phyloP scores from a whole-genome alignment of 1,140 invertebrate species.

The Zaprionus vittiger region DNA sequence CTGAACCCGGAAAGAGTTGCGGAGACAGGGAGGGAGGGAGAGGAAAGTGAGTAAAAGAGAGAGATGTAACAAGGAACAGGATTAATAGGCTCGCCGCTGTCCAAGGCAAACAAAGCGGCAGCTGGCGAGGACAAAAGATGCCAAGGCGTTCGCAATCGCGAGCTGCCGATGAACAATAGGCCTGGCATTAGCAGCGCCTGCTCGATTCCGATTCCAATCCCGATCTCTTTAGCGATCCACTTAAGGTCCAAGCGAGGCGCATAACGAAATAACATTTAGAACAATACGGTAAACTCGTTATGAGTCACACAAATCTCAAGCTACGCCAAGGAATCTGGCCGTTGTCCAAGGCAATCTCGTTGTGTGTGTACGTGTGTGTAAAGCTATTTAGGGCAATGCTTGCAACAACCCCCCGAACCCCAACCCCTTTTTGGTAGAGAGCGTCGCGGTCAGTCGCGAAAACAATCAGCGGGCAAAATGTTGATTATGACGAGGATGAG shows the following conservation, averaged over 20 bases:
- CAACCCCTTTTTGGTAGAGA: slow-evolving; percentile 42
- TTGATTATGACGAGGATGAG: slow-evolving; percentile 66
- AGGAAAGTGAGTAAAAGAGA: background rate
- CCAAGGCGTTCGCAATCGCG: slow-evolving; percentile 52
- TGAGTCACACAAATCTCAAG: slow-evolving; percentile 80
- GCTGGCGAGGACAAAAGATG: slow-evolving; percentile 72
- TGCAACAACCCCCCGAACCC: slow-evolving; percentile 23
- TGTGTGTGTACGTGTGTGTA: slow-evolving; percentile 23
- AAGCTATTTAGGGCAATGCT: slow-evolving; percentile 40
- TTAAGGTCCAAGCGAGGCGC: slow-evolving; percentile 76
- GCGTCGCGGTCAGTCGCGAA: slow-evolving; percentile 75
- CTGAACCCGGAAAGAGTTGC: slow-evolving; percentile 46
- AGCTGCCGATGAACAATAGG: slow-evolving; percentile 54
- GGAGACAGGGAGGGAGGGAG: background rate
- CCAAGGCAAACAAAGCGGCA: slow-evolving; percentile 75
- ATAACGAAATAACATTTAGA: slow-evolving; percentile 43
- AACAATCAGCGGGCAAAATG: slow-evolving; percentile 73
- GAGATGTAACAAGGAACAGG: slow-evolving; percentile 53
- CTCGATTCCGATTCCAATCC: slow-evolving; percentile 42
- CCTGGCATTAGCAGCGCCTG: slow-evolving; percentile 38
- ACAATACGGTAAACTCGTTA: slow-evolving; percentile 70
- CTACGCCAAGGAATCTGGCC: slow-evolving; percentile 45
- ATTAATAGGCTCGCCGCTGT: slow-evolving; percentile 68
- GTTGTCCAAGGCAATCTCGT: slow-evolving; percentile 29
- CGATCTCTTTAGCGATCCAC: slow-evolving; percentile 58